Base-by-base conservation (phyloP, 2,888 invertebrate genomes). In the Chydorus sphaericus region DNA sequence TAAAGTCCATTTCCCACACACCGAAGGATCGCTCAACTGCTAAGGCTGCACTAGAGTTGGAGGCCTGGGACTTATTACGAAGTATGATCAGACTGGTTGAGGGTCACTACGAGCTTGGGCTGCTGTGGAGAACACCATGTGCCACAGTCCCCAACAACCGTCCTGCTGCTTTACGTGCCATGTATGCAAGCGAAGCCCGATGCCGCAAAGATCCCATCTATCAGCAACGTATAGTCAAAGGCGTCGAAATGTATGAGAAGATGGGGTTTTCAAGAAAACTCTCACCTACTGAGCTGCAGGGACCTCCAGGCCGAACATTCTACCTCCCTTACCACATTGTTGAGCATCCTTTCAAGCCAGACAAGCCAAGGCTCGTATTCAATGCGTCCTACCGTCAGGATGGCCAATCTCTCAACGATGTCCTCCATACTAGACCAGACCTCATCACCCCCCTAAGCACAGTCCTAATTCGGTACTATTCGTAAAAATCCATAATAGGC, bases 351-450 rank as follows among this genome's bases (percentile, higher is more conserved):
- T 44, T 55, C 57, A 58, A 58, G 31, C 56, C 58, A 6, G 56
- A 49, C 14, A 60, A 61, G 36, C 8, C 59, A 4, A 48, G 63
- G 7, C 18, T 63, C 1, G 62, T 63, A 1, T 62, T 60, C 23
- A 60, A 62, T 29, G 60, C 61, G 0, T 56, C 61, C 8, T 58
- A 59, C 10, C 38, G 38, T 7, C 38, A 38, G 16, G 49, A 48
- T 10, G 30, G 50, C n/a, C 7, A 30, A 30, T 28, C 28, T n/a
- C 50, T 50, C 16, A 50, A 50, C 50, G 1, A 50, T n/a, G 50
- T 18, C 18, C n/a, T 30, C 10, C n/a, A 20, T 8, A 1, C 39
- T 39, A 23, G 39, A 39, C 39, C 39, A 18, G 39, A 39, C n/a
- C n/a, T 39, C 10, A 2, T 39, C 1, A 39, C 16, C 39, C 16